A percentile compares a stretch with the other conserved stretches of the same genome.
phyloP scores from a whole-genome alignment of 2,888 invertebrate species.

The Glomeris marginata region DNA sequence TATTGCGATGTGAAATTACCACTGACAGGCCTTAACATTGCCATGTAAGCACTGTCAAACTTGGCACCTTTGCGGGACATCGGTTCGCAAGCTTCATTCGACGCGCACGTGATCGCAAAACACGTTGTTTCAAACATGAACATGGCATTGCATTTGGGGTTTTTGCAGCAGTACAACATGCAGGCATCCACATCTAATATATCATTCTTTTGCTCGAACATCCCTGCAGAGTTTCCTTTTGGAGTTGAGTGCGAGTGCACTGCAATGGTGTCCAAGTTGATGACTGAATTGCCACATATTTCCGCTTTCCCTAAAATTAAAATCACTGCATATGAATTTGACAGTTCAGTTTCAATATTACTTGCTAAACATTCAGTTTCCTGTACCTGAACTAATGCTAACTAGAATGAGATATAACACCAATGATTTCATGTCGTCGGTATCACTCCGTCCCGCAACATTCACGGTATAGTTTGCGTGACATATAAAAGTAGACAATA shows the following conservation, averaged over 20 bases:
- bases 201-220: neutral
- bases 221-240: slow-evolving; percentile 10
- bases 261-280: no score
- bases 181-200: slow-evolving; percentile 37
- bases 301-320: no score
- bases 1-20: slow-evolving; percentile 2
- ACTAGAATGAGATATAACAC: no score
- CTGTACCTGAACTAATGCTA: no score
- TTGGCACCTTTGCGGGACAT: slow-evolving; percentile 18
- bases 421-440: no score
- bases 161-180: slow-evolving; percentile 48
- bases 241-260: slow-evolving; percentile 1
- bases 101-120: slow-evolving; percentile 32
- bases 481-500: no score
- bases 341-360: no score
- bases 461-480: no score
- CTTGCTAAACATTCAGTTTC: no score
- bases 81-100: slow-evolving; percentile 18
- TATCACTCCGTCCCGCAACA: no score
- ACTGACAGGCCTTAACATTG: slow-evolving; percentile 16
- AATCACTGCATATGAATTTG: no score
- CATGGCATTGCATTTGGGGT: slow-evolving; percentile 57
- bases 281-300: no score
- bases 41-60: slow-evolving; percentile 18
- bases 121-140: slow-evolving; percentile 60